Evolutionary conservation across 2,888 invertebrate species (phyloP).

Genomic region (Cosmia pyralina): DNA sequence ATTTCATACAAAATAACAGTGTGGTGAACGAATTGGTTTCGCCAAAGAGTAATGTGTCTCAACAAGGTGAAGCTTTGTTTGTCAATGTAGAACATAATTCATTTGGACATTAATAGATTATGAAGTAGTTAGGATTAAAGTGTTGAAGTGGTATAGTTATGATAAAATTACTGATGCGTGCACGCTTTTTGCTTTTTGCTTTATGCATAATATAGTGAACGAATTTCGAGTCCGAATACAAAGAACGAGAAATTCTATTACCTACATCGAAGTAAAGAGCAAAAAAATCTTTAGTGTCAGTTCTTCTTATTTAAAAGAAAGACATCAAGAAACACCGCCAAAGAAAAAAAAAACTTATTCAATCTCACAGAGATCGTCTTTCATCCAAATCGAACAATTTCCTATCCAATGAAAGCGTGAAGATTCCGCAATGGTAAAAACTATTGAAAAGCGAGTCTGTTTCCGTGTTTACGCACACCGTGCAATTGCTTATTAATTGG

Average conservation of each 20-base stretch:
- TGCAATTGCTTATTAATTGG: conserved; percentile 59
- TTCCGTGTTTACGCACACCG: conserved; percentile 63
- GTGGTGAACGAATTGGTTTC: conserved; percentile 58
- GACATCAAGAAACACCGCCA: conserved; percentile 33
- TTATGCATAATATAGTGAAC: neutral
- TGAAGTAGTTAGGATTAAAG: conserved; percentile 16
- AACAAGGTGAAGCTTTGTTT: conserved; percentile 44
- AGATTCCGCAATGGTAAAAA: conserved; percentile 61
- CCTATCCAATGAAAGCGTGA: conserved; percentile 70
- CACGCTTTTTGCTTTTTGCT: conserved; percentile 3
- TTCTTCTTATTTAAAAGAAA: conserved; percentile 16
- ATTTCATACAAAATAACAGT: conserved; percentile 49
- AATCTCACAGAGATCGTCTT: conserved; percentile 39
- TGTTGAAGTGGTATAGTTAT: conserved; percentile 32
- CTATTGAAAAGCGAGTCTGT: conserved; percentile 62
- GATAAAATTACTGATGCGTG: conserved; percentile 13
- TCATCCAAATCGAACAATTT: conserved; percentile 59
- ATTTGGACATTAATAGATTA: conserved; percentile 51
- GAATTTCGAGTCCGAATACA: neutral
- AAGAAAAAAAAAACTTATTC: conserved; percentile 32
- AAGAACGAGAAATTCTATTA: neutral
- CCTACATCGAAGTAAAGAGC: neutral
- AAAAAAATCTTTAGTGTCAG: neutral
- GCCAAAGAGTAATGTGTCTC: conserved; percentile 43
- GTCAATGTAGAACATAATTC: conserved; percentile 26